A percentile compares a stretch with the other conserved stretches of the same genome.
Evolutionary conservation across 1,140 invertebrate genomes (phyloP).

Genomic region (Megalonaias nervosa): DNA sequence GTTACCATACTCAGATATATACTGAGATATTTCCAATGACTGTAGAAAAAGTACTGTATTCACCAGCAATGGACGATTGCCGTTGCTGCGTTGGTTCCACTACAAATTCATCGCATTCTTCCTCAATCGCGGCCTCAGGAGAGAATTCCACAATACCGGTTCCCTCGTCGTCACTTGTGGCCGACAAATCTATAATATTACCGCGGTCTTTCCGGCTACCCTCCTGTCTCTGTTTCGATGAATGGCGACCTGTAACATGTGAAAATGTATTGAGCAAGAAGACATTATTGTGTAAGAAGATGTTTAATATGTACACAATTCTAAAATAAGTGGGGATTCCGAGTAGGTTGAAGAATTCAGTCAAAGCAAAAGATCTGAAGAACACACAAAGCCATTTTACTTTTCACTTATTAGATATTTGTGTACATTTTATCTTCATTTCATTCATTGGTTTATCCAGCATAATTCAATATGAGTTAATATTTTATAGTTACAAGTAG

Average conservation of each 20-base stretch:
- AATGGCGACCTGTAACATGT: background rate
- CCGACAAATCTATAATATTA: conserved; percentile 14
- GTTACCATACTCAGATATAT: background rate
- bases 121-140: conserved; percentile 50
- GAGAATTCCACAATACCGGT: conserved; percentile 60
- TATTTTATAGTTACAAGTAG: too few species aligned
- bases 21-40: background rate
- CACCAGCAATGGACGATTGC: conserved; percentile 31
- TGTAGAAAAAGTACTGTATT: background rate
- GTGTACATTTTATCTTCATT: too few species aligned
- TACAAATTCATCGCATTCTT: conserved; percentile 45
- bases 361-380: background rate
- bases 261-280: background rate
- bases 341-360: background rate
- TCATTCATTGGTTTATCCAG: too few species aligned
- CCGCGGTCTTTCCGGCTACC: conserved; percentile 9
- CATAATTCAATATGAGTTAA: too few species aligned
- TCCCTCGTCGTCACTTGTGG: conserved; percentile 54
- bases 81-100: conserved; percentile 4
- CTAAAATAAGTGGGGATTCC: background rate
- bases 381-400: background rate
- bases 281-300: background rate
- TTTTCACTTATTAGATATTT: too few species aligned
- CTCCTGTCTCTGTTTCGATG: background rate
- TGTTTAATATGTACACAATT: background rate